A percentile compares a stretch with the other conserved stretches of the same genome.
These are phyloP conservation scores for Achroia grisella DNA, from an alignment of 1,140 invertebrate genomes.

Conservation along the genomic window DNA sequence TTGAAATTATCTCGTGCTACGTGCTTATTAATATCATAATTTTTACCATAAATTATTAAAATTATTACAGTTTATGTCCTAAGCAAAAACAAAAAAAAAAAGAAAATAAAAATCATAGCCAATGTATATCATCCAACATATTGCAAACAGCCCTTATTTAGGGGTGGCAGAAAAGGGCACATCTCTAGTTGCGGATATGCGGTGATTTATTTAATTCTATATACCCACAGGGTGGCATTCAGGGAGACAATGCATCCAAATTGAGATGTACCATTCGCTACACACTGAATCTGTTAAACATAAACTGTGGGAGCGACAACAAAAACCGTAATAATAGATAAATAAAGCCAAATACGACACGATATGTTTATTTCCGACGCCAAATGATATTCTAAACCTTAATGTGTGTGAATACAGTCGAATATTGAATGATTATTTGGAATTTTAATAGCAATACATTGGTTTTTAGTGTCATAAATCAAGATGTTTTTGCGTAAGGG, in stretches of 20 bases:
- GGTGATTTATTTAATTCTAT: slow-evolving; percentile 28
- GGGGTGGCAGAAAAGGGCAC: slow-evolving; percentile 12
- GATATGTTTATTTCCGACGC: slow-evolving; percentile 1
- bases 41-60: no score
- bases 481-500: slow-evolving; percentile 17
- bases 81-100: background rate
- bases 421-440: background rate
- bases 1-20: no score
- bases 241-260: slow-evolving; percentile 43
- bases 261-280: slow-evolving; percentile 49
- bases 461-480: slow-evolving; percentile 15
- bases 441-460: background rate
- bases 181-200: slow-evolving; percentile 16
- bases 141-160: background rate
- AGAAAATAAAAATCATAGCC: background rate
- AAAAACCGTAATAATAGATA: slow-evolving; percentile 30
- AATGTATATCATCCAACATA: background rate
- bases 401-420: background rate
- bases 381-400: background rate
- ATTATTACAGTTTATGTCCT: no score
- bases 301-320: slow-evolving; percentile 16
- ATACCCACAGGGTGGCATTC: slow-evolving; percentile 16
- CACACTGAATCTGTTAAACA: slow-evolving; percentile 23
- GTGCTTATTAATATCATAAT: no score
- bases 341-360: slow-evolving; percentile 28